A percentile compares a stretch with the other conserved stretches of the same genome.
These are phyloP conservation scores for Pristionchus fissidentatus DNA, from an alignment of 2,888 invertebrate genomes.

Conservation along the genomic window DNA sequence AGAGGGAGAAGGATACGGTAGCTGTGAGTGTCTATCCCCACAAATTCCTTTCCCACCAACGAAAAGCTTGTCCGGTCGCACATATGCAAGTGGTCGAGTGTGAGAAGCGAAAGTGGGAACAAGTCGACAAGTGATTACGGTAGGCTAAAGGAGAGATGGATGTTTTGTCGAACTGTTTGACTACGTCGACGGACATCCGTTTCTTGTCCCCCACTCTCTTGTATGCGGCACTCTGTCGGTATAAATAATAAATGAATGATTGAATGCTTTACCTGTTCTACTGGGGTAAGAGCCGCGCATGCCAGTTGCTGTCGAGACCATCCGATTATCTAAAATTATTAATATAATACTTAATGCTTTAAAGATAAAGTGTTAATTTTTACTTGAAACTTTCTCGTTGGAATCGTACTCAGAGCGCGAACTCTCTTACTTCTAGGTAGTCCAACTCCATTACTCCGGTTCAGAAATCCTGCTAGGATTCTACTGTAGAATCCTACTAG, in stretches of 20 bases:
- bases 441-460: no score
- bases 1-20: conserved; percentile 26
- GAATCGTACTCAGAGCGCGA: no score
- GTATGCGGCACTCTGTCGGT: no score
- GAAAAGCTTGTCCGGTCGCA: conserved; percentile 14
- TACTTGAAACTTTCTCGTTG: no score
- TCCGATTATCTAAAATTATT: conserved; percentile 24
- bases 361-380: no score
- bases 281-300: background rate
- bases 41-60: conserved; percentile 26
- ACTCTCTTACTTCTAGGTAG: no score
- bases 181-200: no score
- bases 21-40: background rate
- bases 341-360: no score
- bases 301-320: conserved; percentile 37
- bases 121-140: conserved; percentile 18
- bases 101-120: conserved; percentile 31
- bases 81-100: conserved; percentile 30
- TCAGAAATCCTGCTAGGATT: no score
- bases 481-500: no score
- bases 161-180: no score
- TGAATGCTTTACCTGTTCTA: conserved; percentile 6
- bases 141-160: background rate
- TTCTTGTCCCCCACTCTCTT: no score
- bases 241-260: background rate